These are phyloP conservation scores for Lethenteron camtschaticum DNA, from an alignment of 2,113 vertebrate genomes.

Conservation along the genomic window DNA sequence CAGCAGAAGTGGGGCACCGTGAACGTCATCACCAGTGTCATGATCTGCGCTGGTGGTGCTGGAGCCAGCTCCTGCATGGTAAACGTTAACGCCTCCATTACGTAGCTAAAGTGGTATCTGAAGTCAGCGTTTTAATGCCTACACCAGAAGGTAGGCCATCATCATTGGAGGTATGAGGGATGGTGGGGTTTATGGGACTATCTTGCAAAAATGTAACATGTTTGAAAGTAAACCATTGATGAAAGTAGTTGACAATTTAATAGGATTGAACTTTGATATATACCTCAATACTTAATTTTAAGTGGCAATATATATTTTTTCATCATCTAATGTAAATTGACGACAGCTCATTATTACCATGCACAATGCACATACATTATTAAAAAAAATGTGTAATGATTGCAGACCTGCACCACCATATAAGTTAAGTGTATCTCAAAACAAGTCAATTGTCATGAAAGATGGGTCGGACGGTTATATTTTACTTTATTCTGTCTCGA, in stretches of 20 bases:
- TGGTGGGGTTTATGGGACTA: too few relatives aligned
- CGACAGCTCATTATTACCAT: not conserved
- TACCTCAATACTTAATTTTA: too few relatives aligned
- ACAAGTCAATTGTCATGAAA: not conserved
- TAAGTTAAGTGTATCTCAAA: not conserved
- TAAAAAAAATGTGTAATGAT: not conserved
- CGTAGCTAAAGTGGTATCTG: too few relatives aligned
- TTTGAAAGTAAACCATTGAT: too few relatives aligned
- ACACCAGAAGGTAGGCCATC: too few relatives aligned
- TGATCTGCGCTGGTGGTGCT: slow-evolving; percentile 46
- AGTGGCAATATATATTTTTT: too few relatives aligned
- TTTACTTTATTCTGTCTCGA: not conserved
- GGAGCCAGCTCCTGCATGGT: slow-evolving; percentile 57
- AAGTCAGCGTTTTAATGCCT: too few relatives aligned
- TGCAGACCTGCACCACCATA: not conserved
- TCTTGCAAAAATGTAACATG: too few relatives aligned
- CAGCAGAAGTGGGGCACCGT: slow-evolving; percentile 28
- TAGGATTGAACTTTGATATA: too few relatives aligned
- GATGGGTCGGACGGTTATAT: not conserved
- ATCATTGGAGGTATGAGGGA: too few relatives aligned
- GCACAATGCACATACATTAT: slow-evolving; percentile 9
- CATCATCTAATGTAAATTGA: not conserved
- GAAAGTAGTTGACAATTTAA: too few relatives aligned
- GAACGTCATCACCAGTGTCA: slow-evolving; percentile 21
- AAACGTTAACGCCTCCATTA: not conserved